Evolutionary conservation across 2,113 vertebrate species (phyloP), one percentile per base, ranked within the genome.

Genomic region (Macquaria australasica): DNA sequence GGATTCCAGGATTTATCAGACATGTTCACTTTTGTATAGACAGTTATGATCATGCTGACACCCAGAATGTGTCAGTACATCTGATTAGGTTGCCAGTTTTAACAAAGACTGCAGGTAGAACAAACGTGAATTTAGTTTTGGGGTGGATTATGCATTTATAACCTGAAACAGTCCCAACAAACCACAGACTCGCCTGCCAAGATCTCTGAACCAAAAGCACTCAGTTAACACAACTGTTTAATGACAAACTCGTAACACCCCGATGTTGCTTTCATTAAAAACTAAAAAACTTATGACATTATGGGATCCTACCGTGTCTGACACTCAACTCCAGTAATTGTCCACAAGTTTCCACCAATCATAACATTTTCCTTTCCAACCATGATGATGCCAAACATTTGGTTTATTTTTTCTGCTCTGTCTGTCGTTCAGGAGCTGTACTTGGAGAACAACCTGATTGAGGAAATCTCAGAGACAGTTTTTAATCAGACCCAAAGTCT

Each of bases 371-470:
- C 14, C 43, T 48, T 48, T 67, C 41, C 8, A 6, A 48, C 8
- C 9, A 4, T 3, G 8, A 56, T 64, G 45, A 58, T 37, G 41
- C 63, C 28, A 75, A 81, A 73, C 37, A 0, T 58, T 39, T 31
- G 6, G 11, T 60, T 64, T 10, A 0, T 25, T 73, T 73, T 59
- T 28, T 67, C 20, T 41, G 34, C 41, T 59, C 11, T 58, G 56
- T 73, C 68, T 82, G 70, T 14, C 9, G 3, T 95, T 62, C 45
- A 99, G 98, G 98, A 99, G 91, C 86, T 99, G 48, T 95, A 99
- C 76, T 94, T 99, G 66, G 98, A 99, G 95, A 96, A 97, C 88
- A 99, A 99, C 81, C 92, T 97, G 80, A 98, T 99, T 71, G 98
- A 99, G 94, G 98, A 99, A 92, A 98, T 99, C 86, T 96, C 97